Percentiles rank a stretch among this genome's conserved stretches.
These are phyloP conservation scores for Apotomis betuletana DNA, from an alignment of 2,888 invertebrate species.

Conservation along the genomic window DNA sequence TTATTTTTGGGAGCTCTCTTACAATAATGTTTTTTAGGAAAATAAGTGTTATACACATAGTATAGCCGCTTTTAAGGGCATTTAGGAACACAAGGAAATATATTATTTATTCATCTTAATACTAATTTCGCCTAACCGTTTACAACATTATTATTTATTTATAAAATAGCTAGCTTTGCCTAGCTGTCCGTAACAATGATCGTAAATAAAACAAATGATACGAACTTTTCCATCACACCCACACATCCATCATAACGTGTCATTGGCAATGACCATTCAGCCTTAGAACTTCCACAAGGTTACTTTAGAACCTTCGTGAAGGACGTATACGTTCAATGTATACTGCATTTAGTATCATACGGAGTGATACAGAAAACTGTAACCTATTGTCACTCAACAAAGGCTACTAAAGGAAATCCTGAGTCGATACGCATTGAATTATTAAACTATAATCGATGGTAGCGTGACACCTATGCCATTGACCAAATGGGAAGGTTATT, in stretches of 20 bases:
- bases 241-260: slow-evolving; percentile 45
- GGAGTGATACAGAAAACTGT: slow-evolving; percentile 46
- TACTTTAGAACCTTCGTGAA: slow-evolving; percentile 55
- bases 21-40: no score
- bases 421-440: slow-evolving; percentile 42
- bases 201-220: slow-evolving; percentile 7
- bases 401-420: slow-evolving; percentile 42
- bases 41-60: no score
- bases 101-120: no score
- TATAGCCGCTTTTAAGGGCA: no score
- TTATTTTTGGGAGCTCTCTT: no score
- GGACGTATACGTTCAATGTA: slow-evolving; percentile 54
- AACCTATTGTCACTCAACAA: slow-evolving; percentile 47
- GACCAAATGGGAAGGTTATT: slow-evolving; percentile 18
- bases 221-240: slow-evolving; percentile 3
- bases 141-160: no score
- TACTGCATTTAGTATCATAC: slow-evolving; percentile 40
- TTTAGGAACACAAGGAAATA: no score
- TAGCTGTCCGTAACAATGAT: no score
- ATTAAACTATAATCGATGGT: slow-evolving; percentile 48
- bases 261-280: slow-evolving; percentile 64
- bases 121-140: no score
- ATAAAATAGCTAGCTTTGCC: no score
- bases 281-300: slow-evolving; percentile 52
- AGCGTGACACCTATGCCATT: slow-evolving; percentile 24